A percentile compares a stretch with the other conserved stretches of the same genome.
phyloP scores from a whole-genome alignment of 2,113 vertebrate genomes.

The Albula glossodonta region DNA sequence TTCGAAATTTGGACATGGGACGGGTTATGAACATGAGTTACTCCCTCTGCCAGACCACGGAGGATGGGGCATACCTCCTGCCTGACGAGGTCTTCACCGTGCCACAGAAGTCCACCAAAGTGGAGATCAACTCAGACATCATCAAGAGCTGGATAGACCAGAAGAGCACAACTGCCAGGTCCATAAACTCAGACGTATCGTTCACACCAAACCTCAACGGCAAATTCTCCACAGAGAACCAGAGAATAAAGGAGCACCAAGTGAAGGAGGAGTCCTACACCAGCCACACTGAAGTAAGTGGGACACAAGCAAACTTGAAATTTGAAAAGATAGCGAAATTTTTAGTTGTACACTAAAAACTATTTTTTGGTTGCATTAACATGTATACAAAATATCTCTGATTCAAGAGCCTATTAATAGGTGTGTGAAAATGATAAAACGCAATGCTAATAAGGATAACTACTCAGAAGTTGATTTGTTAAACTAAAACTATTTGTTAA shows the following conservation, averaged over 20 bases:
- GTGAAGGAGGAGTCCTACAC: conserved; percentile 75
- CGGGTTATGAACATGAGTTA: conserved; percentile 82
- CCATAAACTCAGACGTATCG: conserved; percentile 78
- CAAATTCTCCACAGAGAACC: conserved; percentile 79
- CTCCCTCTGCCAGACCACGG: conserved; percentile 79
- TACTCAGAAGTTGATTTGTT: too few relatives aligned
- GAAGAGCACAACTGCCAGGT: conserved; percentile 72
- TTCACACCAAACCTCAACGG: conserved; percentile 71
- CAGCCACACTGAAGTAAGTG: conserved; percentile 71
- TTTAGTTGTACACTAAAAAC: too few relatives aligned
- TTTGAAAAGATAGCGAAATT: too few relatives aligned
- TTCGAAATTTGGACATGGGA: conserved; percentile 85
- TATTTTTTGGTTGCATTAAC: too few relatives aligned
- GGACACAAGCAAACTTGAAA: not conserved
- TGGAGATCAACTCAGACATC: conserved; percentile 85
- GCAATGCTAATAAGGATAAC: too few relatives aligned
- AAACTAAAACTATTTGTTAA: too few relatives aligned
- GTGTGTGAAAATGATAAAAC: too few relatives aligned
- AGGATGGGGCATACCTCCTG: conserved; percentile 83
- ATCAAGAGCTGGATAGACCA: conserved; percentile 82
- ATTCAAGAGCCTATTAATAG: too few relatives aligned
- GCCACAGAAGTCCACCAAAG: conserved; percentile 77
- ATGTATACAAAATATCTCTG: too few relatives aligned
- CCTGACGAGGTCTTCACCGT: conserved; percentile 84
- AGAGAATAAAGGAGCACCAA: conserved; percentile 81